Evolutionary conservation across 2,113 vertebrate species (phyloP).

Genomic region (Tragelaphus scriptus): DNA sequence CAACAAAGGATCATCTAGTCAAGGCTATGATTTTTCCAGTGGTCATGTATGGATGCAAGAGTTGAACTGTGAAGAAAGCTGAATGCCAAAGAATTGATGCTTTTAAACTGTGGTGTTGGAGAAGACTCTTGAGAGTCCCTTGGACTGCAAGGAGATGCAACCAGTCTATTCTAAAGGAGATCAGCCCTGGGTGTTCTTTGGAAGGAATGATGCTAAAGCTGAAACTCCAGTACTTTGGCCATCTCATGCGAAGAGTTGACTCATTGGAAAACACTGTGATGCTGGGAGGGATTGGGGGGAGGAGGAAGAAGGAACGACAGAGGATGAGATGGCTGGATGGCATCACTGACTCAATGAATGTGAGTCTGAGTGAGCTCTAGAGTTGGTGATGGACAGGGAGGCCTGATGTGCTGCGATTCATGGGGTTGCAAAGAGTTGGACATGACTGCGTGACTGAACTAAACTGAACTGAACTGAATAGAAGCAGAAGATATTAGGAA

Average conservation of each 20-base stretch:
- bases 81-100: accelerated
- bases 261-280: no score
- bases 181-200: background rate
- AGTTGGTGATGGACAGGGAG: no score
- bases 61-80: background rate
- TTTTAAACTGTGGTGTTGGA: background rate
- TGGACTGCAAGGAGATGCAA: background rate
- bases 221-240: no score
- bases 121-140: background rate
- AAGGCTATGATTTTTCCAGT: background rate
- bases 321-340: no score
- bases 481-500: no score
- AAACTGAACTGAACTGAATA: no score
- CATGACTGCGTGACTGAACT: accelerated
- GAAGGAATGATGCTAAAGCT: no score
- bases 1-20: background rate
- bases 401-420: accelerated
- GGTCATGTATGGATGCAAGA: background rate
- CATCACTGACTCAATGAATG: accelerated
- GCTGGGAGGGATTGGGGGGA: no score
- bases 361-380: accelerated
- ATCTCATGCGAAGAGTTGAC: no score
- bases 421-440: accelerated
- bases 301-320: no score
- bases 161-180: background rate